These are phyloP conservation scores for Alca torda DNA, from an alignment of 2,797 vertebrate species.

Conservation along the genomic window DNA sequence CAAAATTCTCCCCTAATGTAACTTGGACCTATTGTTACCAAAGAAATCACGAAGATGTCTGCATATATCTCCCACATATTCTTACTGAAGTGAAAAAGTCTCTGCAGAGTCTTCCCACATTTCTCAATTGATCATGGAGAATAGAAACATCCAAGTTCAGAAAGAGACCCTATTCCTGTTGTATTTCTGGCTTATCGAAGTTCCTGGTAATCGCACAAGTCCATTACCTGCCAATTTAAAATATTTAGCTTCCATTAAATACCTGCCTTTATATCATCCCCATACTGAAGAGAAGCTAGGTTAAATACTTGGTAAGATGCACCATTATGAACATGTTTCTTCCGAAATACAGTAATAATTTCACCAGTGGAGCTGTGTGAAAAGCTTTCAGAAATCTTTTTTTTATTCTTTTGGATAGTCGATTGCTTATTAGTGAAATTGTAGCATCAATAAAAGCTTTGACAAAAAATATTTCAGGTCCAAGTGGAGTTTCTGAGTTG, in stretches of 20 bases:
- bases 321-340: background rate
- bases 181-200: background rate
- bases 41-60: background rate
- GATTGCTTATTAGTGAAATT: background rate
- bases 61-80: background rate
- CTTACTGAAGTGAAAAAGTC: background rate
- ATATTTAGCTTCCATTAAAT: background rate
- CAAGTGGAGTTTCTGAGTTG: background rate
- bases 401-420: background rate
- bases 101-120: background rate
- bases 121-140: background rate
- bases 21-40: background rate
- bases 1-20: background rate
- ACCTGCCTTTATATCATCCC: background rate
- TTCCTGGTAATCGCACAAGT: background rate
- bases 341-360: background rate
- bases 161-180: background rate
- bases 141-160: background rate
- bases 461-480: background rate
- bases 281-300: background rate
- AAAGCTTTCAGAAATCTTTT: background rate
- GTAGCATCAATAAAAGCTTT: background rate
- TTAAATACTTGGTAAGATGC: background rate
- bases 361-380: background rate
- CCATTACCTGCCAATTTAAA: background rate